Percentiles rank a stretch among this genome's conserved stretches.
Evolutionary conservation across 2,888 invertebrate genomes (phyloP).

Genomic region (Amiota communis): DNA sequence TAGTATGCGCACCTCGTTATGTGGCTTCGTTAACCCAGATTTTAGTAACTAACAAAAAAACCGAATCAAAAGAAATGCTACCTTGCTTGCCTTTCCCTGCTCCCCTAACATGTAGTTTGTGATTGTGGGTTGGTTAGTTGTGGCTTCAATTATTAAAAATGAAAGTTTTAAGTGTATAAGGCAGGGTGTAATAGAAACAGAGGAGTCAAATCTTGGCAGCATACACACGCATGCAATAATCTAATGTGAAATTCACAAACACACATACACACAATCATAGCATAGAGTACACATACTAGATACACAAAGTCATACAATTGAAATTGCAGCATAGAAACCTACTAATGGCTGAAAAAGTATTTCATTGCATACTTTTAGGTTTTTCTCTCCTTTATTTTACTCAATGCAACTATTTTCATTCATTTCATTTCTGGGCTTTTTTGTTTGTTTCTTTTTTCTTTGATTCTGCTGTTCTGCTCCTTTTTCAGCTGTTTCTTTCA

Average conservation of each 20-base stretch:
- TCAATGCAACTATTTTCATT: constrained; percentile 20
- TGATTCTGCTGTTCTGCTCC: not conserved
- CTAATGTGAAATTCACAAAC: not conserved
- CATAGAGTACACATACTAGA: not conserved
- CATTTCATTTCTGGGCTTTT: not conserved
- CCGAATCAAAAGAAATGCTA: constrained; percentile 12
- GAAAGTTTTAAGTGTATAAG: constrained; percentile 48
- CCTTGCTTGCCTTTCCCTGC: not conserved
- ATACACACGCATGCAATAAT: not conserved
- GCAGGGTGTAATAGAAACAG: constrained; percentile 10
- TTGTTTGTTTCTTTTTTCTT: not conserved
- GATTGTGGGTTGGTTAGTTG: constrained; percentile 8
- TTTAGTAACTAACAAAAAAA: constrained; percentile 11
- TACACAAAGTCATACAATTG: not conserved
- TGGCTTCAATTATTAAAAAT: constrained; percentile 47
- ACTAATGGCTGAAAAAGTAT: not conserved
- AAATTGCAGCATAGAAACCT: not conserved
- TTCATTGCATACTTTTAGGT: constrained; percentile 15
- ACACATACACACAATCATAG: not conserved
- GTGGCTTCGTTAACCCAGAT: constrained; percentile 53
- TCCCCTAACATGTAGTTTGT: not conserved
- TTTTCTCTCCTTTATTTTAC: not conserved
- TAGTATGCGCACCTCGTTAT: not conserved
- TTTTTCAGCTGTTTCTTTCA: not conserved
- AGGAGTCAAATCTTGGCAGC: not conserved